Evolutionary conservation across 1,140 invertebrate species (phyloP), one percentile per base, ranked within the genome.

Genomic region (Drosophila dunni): DNA sequence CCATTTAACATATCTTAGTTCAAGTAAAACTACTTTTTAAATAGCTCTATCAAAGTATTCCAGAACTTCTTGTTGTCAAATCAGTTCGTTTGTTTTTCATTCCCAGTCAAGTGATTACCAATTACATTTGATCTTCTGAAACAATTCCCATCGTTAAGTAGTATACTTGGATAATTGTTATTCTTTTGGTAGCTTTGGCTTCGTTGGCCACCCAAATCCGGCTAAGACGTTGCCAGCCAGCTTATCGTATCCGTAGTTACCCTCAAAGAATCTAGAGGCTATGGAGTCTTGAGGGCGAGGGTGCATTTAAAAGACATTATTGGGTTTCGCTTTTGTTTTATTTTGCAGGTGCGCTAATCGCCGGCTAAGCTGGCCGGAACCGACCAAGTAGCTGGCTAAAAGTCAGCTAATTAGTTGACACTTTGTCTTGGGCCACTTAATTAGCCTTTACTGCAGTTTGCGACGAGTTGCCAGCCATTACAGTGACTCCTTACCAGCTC

Each of bases 371-470:
- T 73, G 51, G 17, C 56, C 66, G 38, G 65, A 75, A 66, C 62
- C 48, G 33, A 48, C 44, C 48, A 50, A 57, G 75, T 61, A 46
- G 69, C 63, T 69, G 75, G 76, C 76, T 76, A 81, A 82, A 89
- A 89, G 79, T 80, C 83, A 76, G 64, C 84, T 88, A 89, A 88
- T 88, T 88, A 89, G 84, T 79, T 79, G 78, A 79, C 84, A 88
- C 83, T 88, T 89, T 88, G 77, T 89, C 77, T 77, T 78, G 79
- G 77, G 77, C 77, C 83, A 89, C 84, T 88, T 88, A 88, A 88
- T 88, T 89, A 88, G 80, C 83, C 63, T 11, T 50, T 51, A 38
- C 53, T 58, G 54, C 29, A 34, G 51, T 56, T 38, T 54, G 48
- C 56, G 24, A 29, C 6, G 24, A 29, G 3, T 29, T 29, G 24